Evolutionary conservation across 2,113 vertebrate genomes (phyloP).

Genomic region (Mola mola): DNA sequence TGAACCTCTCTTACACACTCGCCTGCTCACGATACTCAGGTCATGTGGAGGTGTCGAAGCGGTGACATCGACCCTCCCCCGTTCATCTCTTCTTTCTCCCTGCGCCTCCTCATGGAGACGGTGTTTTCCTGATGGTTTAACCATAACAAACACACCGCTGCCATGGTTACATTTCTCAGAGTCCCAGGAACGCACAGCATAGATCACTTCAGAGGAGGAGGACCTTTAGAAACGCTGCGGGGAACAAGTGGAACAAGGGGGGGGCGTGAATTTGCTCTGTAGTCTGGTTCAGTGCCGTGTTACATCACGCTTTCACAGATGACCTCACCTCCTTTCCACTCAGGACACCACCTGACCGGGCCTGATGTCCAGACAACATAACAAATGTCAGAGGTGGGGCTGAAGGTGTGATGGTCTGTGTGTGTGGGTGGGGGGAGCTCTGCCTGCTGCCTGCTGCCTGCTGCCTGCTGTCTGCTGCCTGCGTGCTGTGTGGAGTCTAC

Average conservation of each 20-base stretch:
- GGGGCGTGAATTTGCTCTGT: conserved; percentile 22
- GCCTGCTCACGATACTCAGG: neutral
- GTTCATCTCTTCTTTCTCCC: neutral
- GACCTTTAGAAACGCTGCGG: conserved; percentile 15
- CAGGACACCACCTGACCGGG: conserved; percentile 57
- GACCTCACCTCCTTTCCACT: conserved; percentile 56
- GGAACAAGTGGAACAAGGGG: too few species aligned
- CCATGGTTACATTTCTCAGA: conserved; percentile 36
- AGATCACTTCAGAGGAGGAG: conserved; percentile 58
- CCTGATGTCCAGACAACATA: conserved; percentile 36
- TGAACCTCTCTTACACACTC: neutral
- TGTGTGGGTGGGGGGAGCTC: neutral
- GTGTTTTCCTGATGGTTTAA: conserved; percentile 34
- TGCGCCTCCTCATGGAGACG: neutral
- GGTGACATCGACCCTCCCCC: too few species aligned
- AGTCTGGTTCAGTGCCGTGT: conserved; percentile 15
- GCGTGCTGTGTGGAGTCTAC: conserved; percentile 25
- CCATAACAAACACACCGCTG: conserved; percentile 68
- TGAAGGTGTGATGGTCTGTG: conserved; percentile 5
- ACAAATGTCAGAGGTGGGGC: neutral
- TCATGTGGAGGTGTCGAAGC: conserved; percentile 1
- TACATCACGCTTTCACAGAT: conserved; percentile 50
- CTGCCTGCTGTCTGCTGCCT: conserved; percentile 14
- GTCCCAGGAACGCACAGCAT: conserved; percentile 37
- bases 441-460: neutral